Evolutionary conservation across 1,140 invertebrate species (phyloP).

Genomic region (Papilio machaon): DNA sequence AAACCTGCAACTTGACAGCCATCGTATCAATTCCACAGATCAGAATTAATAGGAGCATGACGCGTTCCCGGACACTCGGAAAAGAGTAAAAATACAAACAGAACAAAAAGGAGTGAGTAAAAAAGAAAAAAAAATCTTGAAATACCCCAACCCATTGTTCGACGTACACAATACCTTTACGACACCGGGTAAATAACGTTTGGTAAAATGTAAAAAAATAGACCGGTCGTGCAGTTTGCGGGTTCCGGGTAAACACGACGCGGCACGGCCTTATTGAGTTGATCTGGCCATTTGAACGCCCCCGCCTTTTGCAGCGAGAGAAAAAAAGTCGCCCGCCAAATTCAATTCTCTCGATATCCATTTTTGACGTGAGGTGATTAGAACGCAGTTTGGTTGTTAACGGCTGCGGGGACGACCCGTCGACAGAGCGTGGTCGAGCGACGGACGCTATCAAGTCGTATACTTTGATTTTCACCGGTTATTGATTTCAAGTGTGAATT

Average conservation of each 20-base stretch:
- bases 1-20: slow-evolving; percentile 52
- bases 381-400: slow-evolving; percentile 79
- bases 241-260: slow-evolving; percentile 78
- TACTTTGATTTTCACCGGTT: slow-evolving; percentile 53
- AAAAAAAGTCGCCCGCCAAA: slow-evolving; percentile 64
- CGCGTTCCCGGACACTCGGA: slow-evolving; percentile 51
- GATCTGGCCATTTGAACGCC: slow-evolving; percentile 77
- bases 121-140: slow-evolving; percentile 58
- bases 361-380: slow-evolving; percentile 80
- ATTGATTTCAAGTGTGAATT: slow-evolving; percentile 50
- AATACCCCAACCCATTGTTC: slow-evolving; percentile 72
- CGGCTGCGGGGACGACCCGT: slow-evolving; percentile 57
- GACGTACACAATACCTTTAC: slow-evolving; percentile 76
- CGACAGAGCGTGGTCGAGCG: slow-evolving; percentile 12
- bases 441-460: slow-evolving; percentile 49
- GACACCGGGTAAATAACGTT: slow-evolving; percentile 79
- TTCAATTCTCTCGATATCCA: slow-evolving; percentile 80
- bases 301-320: slow-evolving; percentile 67
- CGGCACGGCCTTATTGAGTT: slow-evolving; percentile 74
- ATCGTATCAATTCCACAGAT: slow-evolving; percentile 63
- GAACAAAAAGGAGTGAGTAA: slow-evolving; percentile 59
- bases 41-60: slow-evolving; percentile 61
- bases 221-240: slow-evolving; percentile 67
- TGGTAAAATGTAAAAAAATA: slow-evolving; percentile 74
- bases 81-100: slow-evolving; percentile 62